A percentile compares a stretch with the other conserved stretches of the same genome.
These are phyloP conservation scores for Phylloscopus whistleri DNA, from an alignment of 2,113 vertebrate genomes.

Conservation along the genomic window DNA sequence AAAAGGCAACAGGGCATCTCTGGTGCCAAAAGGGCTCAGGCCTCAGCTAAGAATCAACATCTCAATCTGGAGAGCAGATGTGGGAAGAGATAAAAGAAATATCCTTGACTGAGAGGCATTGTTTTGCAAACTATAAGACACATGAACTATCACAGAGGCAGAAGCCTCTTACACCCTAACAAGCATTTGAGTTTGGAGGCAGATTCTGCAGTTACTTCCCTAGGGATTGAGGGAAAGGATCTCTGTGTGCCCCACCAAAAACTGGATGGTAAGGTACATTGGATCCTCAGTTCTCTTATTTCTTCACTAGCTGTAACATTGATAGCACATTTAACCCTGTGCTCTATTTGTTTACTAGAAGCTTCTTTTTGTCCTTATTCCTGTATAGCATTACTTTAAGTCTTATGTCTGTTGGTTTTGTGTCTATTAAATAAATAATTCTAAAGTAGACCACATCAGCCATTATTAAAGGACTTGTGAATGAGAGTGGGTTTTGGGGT, in stretches of 20 bases:
- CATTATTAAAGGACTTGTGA: background rate
- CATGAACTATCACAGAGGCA: background rate
- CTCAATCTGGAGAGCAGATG: background rate
- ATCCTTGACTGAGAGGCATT: background rate
- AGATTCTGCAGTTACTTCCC: background rate
- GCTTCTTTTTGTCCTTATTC: background rate
- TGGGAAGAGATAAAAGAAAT: background rate
- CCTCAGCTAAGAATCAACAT: background rate
- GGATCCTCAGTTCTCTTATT: background rate
- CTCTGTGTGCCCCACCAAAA: background rate
- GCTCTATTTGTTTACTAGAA: background rate
- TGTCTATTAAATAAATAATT: background rate
- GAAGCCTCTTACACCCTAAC: no score
- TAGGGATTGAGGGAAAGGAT: background rate
- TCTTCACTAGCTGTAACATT: background rate
- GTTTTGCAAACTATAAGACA: background rate
- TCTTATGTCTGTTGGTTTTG: background rate
- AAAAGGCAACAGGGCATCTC: background rate
- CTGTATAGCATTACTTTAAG: no score
- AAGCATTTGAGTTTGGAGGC: fast-evolving
- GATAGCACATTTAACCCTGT: fast-evolving
- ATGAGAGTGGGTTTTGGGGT: background rate
- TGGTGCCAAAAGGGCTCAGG: background rate
- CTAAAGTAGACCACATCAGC: background rate
- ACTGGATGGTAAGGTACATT: no score